Percentiles rank a stretch among this genome's conserved stretches.
Conservation (phyloP, 1,140 invertebrate species). For the Microplitis demolitor region DNA sequence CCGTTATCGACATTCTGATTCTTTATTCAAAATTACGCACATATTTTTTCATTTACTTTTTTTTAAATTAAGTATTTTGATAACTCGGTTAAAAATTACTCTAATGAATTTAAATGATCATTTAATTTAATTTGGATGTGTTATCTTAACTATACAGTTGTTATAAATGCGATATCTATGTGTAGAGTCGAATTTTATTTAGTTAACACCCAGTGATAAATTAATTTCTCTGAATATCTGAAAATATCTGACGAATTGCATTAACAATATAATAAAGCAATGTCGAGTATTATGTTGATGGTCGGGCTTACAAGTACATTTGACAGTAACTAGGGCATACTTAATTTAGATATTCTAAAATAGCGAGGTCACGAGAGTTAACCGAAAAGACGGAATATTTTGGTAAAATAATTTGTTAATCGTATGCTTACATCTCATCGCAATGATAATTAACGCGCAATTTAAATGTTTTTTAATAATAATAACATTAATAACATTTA, state of each 20-base stretch:
- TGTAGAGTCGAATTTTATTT: neutral
- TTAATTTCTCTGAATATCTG: neutral
- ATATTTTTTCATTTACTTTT: no score
- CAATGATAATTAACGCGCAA: slow-evolving; percentile 33
- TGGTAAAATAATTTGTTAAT: slow-evolving; percentile 27
- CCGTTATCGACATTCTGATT: slow-evolving; percentile 34
- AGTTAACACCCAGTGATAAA: neutral
- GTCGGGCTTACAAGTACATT: neutral
- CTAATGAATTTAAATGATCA: no score
- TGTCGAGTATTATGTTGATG: slow-evolving; percentile 31
- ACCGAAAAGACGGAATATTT: slow-evolving; percentile 17
- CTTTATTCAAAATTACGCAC: no score
- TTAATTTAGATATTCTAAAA: slow-evolving; percentile 51
- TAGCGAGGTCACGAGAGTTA: slow-evolving; percentile 34
- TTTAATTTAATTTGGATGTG: no score
- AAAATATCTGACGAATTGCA: slow-evolving; percentile 10
- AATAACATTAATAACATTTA: no score
- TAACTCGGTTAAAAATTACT: no score
- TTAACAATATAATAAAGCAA: slow-evolving; percentile 21
- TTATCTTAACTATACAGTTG: neutral
- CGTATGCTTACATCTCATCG: slow-evolving; percentile 26
- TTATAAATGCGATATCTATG: neutral
- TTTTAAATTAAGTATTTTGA: no score
- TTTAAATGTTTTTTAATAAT: no score
- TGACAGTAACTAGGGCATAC: slow-evolving; percentile 41